Conservation (phyloP, 1,140 invertebrate species). For the Contarinia nasturtii region DNA sequence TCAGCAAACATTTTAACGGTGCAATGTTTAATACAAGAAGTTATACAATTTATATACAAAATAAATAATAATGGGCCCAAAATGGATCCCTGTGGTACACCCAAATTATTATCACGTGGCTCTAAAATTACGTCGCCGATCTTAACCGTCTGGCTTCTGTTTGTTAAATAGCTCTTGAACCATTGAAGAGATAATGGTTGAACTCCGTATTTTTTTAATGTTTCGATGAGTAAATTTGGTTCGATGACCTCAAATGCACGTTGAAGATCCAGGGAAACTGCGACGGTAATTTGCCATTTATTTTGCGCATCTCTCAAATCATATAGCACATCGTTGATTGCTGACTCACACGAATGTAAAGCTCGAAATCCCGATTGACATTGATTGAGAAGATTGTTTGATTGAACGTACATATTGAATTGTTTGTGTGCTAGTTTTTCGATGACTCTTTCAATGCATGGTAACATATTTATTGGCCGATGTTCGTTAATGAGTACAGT, state of each 20-base stretch:
- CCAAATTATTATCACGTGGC: background rate
- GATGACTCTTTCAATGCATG: background rate
- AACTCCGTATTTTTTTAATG: background rate
- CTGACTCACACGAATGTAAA: background rate
- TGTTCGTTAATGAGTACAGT: background rate
- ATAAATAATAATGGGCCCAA: background rate
- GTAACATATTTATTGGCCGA: background rate
- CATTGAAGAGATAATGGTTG: background rate
- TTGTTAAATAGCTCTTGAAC: background rate
- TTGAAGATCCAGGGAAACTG: background rate
- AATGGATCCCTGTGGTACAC: slow-evolving; percentile 1
- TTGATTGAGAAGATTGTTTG: background rate
- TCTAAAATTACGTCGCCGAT: background rate
- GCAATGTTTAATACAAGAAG: background rate
- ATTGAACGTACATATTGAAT: background rate
- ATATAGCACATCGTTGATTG: background rate
- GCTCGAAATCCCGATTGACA: background rate
- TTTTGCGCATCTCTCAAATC: background rate
- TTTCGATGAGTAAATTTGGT: background rate
- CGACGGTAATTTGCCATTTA: background rate
- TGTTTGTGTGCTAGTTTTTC: background rate
- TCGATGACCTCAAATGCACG: background rate
- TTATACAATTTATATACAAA: background rate
- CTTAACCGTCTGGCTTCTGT: background rate
- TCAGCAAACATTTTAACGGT: background rate